These are phyloP conservation scores for Cheilosia impressa DNA, from an alignment of 2,888 invertebrate species.

Conservation along the genomic window DNA sequence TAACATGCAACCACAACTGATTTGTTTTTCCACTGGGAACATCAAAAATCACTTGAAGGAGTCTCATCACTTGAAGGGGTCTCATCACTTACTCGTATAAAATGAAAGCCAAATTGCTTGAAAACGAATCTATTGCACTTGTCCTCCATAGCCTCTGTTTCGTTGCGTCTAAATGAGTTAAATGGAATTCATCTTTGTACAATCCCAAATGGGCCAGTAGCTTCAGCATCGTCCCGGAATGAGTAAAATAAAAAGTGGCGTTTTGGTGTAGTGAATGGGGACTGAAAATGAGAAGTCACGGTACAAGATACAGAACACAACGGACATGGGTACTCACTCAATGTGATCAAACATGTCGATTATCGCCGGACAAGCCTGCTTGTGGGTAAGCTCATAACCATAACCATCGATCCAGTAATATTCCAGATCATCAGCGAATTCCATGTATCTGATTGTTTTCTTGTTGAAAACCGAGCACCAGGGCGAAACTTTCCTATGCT, in stretches of 20 bases:
- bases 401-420: conserved; percentile 94
- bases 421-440: conserved; percentile 91
- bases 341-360: conserved; percentile 89
- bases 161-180: conserved; percentile 85
- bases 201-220: conserved; percentile 89
- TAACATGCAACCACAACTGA: not conserved
- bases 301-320: not conserved
- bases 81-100: conserved; percentile 86
- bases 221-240: conserved; percentile 93
- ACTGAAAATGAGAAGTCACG: conserved; percentile 65
- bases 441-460: conserved; percentile 86
- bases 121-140: conserved; percentile 90
- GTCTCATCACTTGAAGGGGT: no score
- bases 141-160: conserved; percentile 86
- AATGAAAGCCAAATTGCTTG: conserved; percentile 91
- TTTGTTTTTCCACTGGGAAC: not conserved
- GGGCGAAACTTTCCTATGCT: conserved; percentile 86
- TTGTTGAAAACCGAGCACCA: conserved; percentile 91
- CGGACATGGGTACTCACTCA: conserved; percentile 84
- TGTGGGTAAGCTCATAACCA: conserved; percentile 88
- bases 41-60: not conserved
- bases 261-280: conserved; percentile 80
- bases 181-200: conserved; percentile 87
- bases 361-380: conserved; percentile 90
- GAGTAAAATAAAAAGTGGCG: conserved; percentile 90